These are phyloP conservation scores for Eubasilissa regina DNA, from an alignment of 1,140 invertebrate genomes.

Conservation along the genomic window DNA sequence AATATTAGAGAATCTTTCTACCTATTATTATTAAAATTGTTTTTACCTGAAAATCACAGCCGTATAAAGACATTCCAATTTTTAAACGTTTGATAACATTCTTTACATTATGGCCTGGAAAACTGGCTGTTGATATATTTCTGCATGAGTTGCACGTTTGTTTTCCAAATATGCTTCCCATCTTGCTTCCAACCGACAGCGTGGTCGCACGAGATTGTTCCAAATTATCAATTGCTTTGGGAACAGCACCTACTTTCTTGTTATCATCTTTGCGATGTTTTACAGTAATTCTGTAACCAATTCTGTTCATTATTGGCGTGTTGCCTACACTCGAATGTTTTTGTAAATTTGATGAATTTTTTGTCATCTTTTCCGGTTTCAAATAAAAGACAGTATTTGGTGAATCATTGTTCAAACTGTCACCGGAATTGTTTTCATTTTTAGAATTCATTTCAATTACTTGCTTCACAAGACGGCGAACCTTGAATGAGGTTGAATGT, in stretches of 20 bases:
- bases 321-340: background rate
- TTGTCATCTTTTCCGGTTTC: conserved; percentile 2
- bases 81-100: conserved; percentile 66
- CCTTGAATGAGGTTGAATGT: conserved; percentile 28
- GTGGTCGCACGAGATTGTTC: background rate
- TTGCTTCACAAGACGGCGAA: conserved; percentile 10
- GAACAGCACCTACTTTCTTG: background rate
- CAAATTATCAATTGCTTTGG: background rate
- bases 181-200: conserved; percentile 65
- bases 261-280: background rate
- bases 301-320: background rate
- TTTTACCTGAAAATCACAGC: conserved; percentile 69
- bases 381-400: background rate
- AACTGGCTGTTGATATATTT: conserved; percentile 48
- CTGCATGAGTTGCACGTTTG: background rate
- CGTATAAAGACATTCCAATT: conserved; percentile 68
- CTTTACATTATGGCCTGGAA: conserved; percentile 61
- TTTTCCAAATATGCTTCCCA: conserved; percentile 22
- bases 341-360: background rate
- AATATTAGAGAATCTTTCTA: too few species aligned
- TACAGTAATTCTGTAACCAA: conserved; percentile 8
- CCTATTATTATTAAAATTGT: too few species aligned
- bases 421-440: background rate
- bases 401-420: conserved; percentile 1
- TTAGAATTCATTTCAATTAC: background rate